Conservation (phyloP, 2,888 invertebrate species). For the Apamea epomidion region DNA sequence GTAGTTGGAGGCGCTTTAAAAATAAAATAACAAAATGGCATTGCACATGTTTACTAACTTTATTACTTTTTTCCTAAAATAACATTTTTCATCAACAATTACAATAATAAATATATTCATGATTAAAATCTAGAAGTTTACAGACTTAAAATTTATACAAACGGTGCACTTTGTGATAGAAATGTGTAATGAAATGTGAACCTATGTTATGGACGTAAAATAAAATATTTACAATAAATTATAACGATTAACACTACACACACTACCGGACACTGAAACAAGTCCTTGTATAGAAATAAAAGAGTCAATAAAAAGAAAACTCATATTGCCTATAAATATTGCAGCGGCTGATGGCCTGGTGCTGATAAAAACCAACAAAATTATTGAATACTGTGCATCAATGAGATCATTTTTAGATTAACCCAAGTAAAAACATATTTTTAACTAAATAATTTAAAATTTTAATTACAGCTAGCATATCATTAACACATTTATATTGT, state of each 20-base stretch:
- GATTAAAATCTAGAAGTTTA: constrained; percentile 59
- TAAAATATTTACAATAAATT: constrained; percentile 38
- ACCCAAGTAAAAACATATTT: constrained; percentile 47
- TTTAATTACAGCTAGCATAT: constrained; percentile 20
- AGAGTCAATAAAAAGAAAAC: constrained; percentile 47
- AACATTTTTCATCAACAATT: constrained; percentile 62
- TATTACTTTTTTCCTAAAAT: constrained; percentile 54
- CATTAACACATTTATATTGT: constrained; percentile 33
- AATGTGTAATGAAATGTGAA: constrained; percentile 29
- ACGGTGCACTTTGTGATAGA: constrained; percentile 51
- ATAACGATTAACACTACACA: constrained; percentile 25
- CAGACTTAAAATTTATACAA: constrained; percentile 50
- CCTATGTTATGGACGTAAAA: constrained; percentile 9
- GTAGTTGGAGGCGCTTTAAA: background rate
- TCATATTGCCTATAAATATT: constrained; percentile 61
- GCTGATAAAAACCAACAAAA: constrained; percentile 59
- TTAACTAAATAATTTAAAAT: background rate
- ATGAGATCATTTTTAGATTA: constrained; percentile 82
- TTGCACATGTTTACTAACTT: constrained; percentile 59
- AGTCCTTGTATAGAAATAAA: constrained; percentile 11
- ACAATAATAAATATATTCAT: constrained; percentile 64
- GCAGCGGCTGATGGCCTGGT: constrained; percentile 48
- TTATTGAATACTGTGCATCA: constrained; percentile 84
- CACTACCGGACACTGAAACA: constrained; percentile 11
- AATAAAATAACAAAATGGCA: constrained; percentile 34